Evolutionary conservation across 2,113 vertebrate genomes (phyloP), one percentile per base, ranked within the genome.

Genomic region (Sporophila hypoxantha): DNA sequence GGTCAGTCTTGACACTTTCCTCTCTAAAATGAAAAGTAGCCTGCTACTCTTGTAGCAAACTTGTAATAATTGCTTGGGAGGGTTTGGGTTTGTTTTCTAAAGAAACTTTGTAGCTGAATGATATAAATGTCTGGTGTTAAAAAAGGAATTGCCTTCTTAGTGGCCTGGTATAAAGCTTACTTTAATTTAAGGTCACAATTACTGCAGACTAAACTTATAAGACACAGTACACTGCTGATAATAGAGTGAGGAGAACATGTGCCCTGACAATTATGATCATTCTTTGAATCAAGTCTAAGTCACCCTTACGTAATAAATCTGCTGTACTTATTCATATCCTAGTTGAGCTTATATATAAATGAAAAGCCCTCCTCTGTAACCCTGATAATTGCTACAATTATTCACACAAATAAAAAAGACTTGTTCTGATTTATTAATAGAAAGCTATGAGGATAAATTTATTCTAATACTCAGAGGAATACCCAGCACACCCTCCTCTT

Each of bases 341-440:
- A 62, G 55, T 49, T 93, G 67, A 76, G 67, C 71, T 90, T 81
- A 71, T 65, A 85, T 85, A 92, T 60, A 92, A 89, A 78, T 53
- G 82, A 90, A 88, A 85, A 92, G 83, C 81, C 69, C 82, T 92
- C 78, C 80, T 61, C 62, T 88, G 62, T 87, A 83, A 80, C 82
- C 84, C 66, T 60, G 74, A 83, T 91, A 86, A 91, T 85, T 86
- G 92, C 92, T 93, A 78, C 88, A 90, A 93, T 91, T 90, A 92
- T 94, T 95, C 94, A 95, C 91, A 94, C 90, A 94, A 91, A 95
- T 92, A 92, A 93, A 91, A 90, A 60, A 92, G 93, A 66, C 78
- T 60, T 11, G 70, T 85, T 90, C 82, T 68, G 87, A 79, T 95
- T 96, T 90, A 85, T 77, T 92, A 91, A 95, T 87, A 90, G 92